Percentiles rank a stretch among this genome's conserved stretches.
Conservation (phyloP, 2,888 invertebrate species). For the Agrilus cyanescens region DNA sequence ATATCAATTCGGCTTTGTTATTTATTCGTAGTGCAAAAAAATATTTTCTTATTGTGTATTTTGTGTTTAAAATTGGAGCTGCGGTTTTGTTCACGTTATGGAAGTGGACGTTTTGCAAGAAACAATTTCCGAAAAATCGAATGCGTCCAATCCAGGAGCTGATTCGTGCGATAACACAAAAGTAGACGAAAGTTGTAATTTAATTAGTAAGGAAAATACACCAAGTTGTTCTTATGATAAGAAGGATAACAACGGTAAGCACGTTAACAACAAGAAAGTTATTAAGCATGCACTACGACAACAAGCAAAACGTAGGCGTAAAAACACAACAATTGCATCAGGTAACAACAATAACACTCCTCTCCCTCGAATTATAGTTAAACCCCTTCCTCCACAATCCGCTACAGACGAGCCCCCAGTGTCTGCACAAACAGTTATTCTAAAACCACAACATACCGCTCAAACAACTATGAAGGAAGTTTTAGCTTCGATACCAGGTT, state of each 20-base stretch:
- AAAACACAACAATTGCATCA: conserved; percentile 61
- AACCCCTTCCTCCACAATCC: conserved; percentile 61
- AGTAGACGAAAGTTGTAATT: too few species aligned
- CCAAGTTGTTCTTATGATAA: conserved; percentile 15
- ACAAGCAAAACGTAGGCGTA: conserved; percentile 65
- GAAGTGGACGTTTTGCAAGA: conserved; percentile 36
- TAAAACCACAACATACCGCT: conserved; percentile 40
- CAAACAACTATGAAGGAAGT: conserved; percentile 70
- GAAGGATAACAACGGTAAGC: conserved; percentile 21
- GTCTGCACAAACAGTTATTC: conserved; percentile 31
- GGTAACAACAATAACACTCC: conserved; percentile 42
- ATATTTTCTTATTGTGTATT: conserved; percentile 12
- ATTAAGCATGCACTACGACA: conserved; percentile 66
- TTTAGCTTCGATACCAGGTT: conserved; percentile 80
- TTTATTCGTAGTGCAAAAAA: conserved; percentile 12
- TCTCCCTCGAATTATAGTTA: conserved; percentile 70
- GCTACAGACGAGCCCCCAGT: conserved; percentile 31
- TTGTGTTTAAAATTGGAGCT: conserved; percentile 4
- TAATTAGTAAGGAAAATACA: conserved; percentile 12
- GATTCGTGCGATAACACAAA: conserved; percentile 11
- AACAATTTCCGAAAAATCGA: conserved; percentile 26
- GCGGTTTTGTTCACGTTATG: conserved; percentile 26
- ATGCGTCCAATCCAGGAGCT: conserved; percentile 13
- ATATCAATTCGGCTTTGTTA: conserved; percentile 13
- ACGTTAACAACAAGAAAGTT: conserved; percentile 49